Percentiles rank a stretch among this genome's conserved stretches.
These are phyloP conservation scores for Tinamus guttatus DNA, from an alignment of 2,113 vertebrate genomes.

Conservation along the genomic window DNA sequence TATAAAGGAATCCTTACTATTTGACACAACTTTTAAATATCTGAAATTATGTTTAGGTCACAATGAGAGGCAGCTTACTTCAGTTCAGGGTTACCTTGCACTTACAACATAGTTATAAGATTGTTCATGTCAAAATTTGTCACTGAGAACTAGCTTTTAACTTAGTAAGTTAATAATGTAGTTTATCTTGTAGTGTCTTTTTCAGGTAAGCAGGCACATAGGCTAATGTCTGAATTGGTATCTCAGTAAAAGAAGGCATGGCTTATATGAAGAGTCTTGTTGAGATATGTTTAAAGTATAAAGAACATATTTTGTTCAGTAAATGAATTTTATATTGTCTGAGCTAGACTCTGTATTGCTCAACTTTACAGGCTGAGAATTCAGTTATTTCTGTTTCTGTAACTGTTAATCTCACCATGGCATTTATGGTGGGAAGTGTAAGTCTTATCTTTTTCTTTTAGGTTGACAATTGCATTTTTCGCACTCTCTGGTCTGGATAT, in stretches of 20 bases:
- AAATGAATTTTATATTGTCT: not conserved
- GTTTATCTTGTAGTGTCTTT: not conserved
- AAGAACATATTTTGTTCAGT: not conserved
- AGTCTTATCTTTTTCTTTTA: constrained; percentile 76
- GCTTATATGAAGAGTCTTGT: not conserved
- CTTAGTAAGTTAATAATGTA: not conserved
- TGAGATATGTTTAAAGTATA: not conserved
- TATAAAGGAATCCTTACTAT: not conserved
- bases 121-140: not conserved
- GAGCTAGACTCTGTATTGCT: not conserved
- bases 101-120: not conserved
- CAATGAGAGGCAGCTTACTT: not conserved
- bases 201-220: not conserved
- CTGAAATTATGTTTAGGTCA: not conserved
- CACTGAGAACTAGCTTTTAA: not conserved
- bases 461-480: constrained; percentile 96
- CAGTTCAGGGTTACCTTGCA: not conserved
- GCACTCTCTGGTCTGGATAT: constrained; percentile 96
- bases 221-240: not conserved
- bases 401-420: constrained; percentile 35
- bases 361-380: not conserved
- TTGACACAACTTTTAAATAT: not conserved
- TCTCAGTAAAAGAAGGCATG: not conserved
- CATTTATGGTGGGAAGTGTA: constrained; percentile 66
- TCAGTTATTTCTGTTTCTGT: constrained; percentile 25